Evolutionary conservation across 2,113 vertebrate genomes (phyloP).

Genomic region (Ochotona princeps): DNA sequence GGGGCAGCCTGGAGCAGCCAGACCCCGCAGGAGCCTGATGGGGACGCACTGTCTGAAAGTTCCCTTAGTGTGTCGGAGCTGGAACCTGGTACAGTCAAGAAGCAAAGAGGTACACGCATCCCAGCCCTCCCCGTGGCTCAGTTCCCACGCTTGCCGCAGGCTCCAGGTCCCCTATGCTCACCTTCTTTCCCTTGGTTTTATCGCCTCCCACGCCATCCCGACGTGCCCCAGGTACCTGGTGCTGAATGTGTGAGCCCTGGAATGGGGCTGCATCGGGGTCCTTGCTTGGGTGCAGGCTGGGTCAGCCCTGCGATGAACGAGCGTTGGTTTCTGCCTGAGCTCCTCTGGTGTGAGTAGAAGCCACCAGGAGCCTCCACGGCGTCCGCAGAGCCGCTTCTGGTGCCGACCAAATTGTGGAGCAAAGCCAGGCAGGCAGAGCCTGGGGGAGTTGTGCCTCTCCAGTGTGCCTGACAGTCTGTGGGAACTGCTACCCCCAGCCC

Average conservation of each 20-base stretch:
- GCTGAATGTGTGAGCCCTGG: no score
- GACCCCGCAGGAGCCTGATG: constrained; percentile 85
- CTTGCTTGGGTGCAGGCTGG: no score
- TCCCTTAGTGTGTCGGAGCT: constrained; percentile 94
- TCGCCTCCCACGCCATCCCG: accelerated
- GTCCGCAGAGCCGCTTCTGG: background rate
- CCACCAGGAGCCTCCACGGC: background rate
- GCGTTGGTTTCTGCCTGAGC: background rate
- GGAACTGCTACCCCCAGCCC: no score
- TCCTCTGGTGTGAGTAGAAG: background rate
- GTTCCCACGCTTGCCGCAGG: accelerated
- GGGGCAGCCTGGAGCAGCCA: constrained; percentile 86
- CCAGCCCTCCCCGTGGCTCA: accelerated
- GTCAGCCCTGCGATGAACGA: background rate
- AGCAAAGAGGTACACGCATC: constrained; percentile 91
- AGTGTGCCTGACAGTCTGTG: no score
- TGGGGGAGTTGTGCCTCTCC: no score
- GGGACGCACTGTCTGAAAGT: constrained; percentile 90
- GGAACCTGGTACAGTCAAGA: constrained; percentile 90
- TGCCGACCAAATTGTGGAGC: no score
- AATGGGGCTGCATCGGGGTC: accelerated
- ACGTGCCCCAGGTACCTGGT: no score
- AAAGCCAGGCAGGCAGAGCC: no score
- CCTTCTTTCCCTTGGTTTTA: background rate
- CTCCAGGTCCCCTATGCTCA: accelerated